These are phyloP conservation scores for Platypus cylindrus DNA, from an alignment of 2,888 invertebrate species.

Conservation along the genomic window DNA sequence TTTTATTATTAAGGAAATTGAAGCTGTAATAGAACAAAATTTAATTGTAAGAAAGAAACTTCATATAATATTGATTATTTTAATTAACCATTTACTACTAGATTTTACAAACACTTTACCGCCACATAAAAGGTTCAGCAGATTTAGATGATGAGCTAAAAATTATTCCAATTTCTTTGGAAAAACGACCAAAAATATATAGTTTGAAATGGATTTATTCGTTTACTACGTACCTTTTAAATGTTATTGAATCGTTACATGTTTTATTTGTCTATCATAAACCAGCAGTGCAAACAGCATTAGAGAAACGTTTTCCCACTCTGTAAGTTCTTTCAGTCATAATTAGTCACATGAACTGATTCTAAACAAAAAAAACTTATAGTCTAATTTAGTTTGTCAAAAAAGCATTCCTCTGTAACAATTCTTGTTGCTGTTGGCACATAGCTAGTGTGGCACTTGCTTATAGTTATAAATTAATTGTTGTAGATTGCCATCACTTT, in stretches of 20 bases:
- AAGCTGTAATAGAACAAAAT: constrained; percentile 25
- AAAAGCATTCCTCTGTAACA: too few relatives aligned
- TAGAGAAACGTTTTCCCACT: constrained; percentile 31
- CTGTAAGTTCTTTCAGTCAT: constrained; percentile 20
- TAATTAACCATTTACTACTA: constrained; percentile 15
- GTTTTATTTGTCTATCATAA: constrained; percentile 26
- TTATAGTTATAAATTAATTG: too few relatives aligned
- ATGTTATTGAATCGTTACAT: constrained; percentile 24
- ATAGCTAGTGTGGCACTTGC: too few relatives aligned
- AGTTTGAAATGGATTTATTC: constrained; percentile 30
- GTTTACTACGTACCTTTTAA: constrained; percentile 26
- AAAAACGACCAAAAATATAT: constrained; percentile 25
- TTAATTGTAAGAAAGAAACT: constrained; percentile 22
- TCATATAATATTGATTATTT: constrained; percentile 3
- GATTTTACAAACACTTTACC: constrained; percentile 29
- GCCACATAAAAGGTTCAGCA: constrained; percentile 27
- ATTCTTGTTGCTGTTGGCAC: too few relatives aligned
- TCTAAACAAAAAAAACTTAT: too few relatives aligned
- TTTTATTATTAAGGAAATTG: constrained; percentile 26
- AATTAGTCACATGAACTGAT: too few relatives aligned
- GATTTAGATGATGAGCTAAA: constrained; percentile 21
- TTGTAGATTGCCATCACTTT: constrained; percentile 61
- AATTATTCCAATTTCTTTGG: constrained; percentile 25
- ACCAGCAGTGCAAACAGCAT: constrained; percentile 23
- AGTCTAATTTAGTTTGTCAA: too few relatives aligned